Conservation (phyloP, 1,140 invertebrate genomes). For the Ylistrum balloti region DNA sequence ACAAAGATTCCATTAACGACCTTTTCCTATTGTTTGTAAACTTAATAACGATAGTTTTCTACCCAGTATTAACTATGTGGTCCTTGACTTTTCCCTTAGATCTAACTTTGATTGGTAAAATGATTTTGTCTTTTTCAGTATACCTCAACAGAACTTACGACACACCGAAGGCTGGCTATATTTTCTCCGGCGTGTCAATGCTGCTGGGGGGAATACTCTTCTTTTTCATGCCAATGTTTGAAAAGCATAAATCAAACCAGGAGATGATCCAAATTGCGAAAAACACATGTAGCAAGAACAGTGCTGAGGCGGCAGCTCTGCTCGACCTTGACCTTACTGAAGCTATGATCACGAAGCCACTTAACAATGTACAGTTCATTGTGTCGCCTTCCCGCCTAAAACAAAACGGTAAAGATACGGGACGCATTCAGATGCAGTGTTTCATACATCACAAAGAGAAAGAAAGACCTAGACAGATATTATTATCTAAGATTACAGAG, state of each 20-base stretch:
- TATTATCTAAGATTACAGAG: slow-evolving; percentile 78
- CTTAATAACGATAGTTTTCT: too few species aligned
- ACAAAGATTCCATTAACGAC: too few species aligned
- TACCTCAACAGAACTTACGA: slow-evolving; percentile 74
- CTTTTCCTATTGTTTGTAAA: too few species aligned
- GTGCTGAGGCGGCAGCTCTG: slow-evolving; percentile 76
- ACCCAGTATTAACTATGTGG: too few species aligned
- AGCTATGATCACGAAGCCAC: slow-evolving; percentile 72
- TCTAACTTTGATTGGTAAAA: too few species aligned
- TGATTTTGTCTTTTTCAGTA: slow-evolving; percentile 70
- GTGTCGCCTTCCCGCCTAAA: slow-evolving; percentile 72
- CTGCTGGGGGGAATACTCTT: slow-evolving; percentile 75
- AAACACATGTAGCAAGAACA: slow-evolving; percentile 71
- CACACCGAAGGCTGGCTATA: slow-evolving; percentile 70
- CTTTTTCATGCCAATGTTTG: slow-evolving; percentile 77
- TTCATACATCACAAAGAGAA: slow-evolving; percentile 77
- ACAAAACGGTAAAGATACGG: slow-evolving; percentile 69
- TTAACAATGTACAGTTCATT: slow-evolving; percentile 75
- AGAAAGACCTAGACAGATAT: slow-evolving; percentile 75
- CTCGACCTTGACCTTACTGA: slow-evolving; percentile 78
- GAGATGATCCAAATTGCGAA: slow-evolving; percentile 76
- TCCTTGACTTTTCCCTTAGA: too few species aligned
- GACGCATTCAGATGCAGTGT: slow-evolving; percentile 77
- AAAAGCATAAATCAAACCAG: slow-evolving; percentile 76
- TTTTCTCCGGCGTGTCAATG: slow-evolving; percentile 76